phyloP scores from a whole-genome alignment of 2,113 vertebrate genomes.

The Oryzias celebensis region DNA sequence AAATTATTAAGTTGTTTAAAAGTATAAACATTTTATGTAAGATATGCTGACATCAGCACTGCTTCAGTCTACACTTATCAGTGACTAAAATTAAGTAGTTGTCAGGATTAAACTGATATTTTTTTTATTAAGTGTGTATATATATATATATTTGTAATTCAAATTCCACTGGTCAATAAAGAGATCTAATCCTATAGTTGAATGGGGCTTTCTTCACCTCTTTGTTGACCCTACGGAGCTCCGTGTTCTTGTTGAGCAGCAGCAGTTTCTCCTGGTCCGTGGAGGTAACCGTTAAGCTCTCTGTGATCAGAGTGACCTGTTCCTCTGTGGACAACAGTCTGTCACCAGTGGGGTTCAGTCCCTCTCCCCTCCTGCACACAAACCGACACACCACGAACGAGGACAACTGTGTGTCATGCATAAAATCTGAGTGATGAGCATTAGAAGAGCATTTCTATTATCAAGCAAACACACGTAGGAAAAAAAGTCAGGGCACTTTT shows the following conservation, averaged over 20 bases:
- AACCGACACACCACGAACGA: slow-evolving; percentile 2
- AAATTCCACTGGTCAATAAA: no score
- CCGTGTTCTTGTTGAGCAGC: slow-evolving; percentile 80
- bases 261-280: slow-evolving; percentile 80
- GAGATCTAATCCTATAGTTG: no score
- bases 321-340: slow-evolving; percentile 69
- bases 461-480: slow-evolving; percentile 53
- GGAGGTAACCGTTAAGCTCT: slow-evolving; percentile 80
- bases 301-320: slow-evolving; percentile 78
- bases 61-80: no score
- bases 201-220: slow-evolving; percentile 66
- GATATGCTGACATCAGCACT: no score
- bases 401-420: slow-evolving; percentile 27
- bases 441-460: slow-evolving; percentile 59
- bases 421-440: slow-evolving; percentile 41
- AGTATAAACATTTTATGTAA: no score
- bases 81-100: no score
- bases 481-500: slow-evolving; percentile 61
- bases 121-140: no score
- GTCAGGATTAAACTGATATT: no score
- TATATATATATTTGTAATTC: no score
- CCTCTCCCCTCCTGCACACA: slow-evolving; percentile 50
- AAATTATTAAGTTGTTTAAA: no score
- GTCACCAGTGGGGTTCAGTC: slow-evolving; percentile 24
- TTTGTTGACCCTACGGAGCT: slow-evolving; percentile 76